Base-by-base conservation (phyloP, 1,140 invertebrate genomes). In the Sesamia nonagrioides region DNA sequence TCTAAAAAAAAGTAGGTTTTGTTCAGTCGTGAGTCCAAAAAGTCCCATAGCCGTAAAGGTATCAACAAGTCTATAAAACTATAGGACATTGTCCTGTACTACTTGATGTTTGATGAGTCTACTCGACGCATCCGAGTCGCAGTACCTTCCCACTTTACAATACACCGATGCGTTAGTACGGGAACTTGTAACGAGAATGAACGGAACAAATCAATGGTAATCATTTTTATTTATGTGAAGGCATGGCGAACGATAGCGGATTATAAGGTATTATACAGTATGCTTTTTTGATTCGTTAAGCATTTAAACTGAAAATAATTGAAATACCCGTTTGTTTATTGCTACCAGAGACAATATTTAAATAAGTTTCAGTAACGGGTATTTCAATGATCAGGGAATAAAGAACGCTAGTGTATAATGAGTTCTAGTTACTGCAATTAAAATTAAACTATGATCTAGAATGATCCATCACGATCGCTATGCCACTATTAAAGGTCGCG, bases 111-210 rank as follows among this genome's bases (percentile, higher is more conserved):
- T 37, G 42, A 69, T 48, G 66, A 9, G 18, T 69, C 66, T 50
- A 69, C 66, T 15, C 15, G 42, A 69, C 66, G 66, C 58, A 45
- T 79, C 37, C 42, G 37, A 58, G 63, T 60, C 52, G 40, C 61
- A 56, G 42, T 42, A 80, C 79, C 79, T 77, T 68, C 60, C 74
- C 74, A 68, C 60, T 66, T 54, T 52, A 77, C 54, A 81, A 80
- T 63, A 84, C 75, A 88, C 83, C 79, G 81, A 82, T 87, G 84
- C 83, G 83, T 90, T 89, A 91, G 87, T 88, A 68, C 56, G 61
- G 9, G 63, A 72, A 83, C 69, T 82, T 75, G 83, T 81, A 80
- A 89, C 84, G 89, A 90, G 90, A 90, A 84, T 88, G 88, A 88
- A 88, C 85, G 75, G 84, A 63, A 58, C 42, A 48, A 69, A 69